Evolutionary conservation across 2,113 vertebrate genomes (phyloP).

Genomic region (Nesogale talazaci): DNA sequence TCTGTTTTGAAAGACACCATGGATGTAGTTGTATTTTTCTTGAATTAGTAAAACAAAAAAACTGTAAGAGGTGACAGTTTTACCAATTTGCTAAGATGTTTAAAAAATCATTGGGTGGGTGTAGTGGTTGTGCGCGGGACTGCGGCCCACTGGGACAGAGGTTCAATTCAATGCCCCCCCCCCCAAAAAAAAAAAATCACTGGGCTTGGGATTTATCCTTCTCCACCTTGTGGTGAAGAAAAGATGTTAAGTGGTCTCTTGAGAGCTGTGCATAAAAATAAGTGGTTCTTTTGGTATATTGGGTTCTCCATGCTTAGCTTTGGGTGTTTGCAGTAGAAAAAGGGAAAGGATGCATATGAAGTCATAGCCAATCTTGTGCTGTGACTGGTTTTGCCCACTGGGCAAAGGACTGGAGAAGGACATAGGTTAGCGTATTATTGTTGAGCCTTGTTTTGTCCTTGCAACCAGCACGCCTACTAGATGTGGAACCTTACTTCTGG

Average conservation of each 20-base stretch:
- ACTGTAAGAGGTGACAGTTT: background rate
- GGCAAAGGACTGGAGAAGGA: background rate
- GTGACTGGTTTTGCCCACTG: conserved; percentile 36
- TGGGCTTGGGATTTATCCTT: background rate
- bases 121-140: no score
- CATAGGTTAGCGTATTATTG: background rate
- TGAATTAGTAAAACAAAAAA: background rate
- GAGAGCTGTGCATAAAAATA: background rate
- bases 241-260: conserved; percentile 15
- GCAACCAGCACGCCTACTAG: background rate
- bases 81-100: conserved; percentile 45
- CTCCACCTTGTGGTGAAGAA: background rate
- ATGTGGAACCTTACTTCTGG: conserved; percentile 30
- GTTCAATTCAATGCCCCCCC: no score
- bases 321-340: background rate
- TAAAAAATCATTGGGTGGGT: background rate
- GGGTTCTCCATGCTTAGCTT: background rate
- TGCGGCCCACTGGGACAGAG: no score
- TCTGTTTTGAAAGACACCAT: background rate
- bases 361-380: conserved; percentile 11
- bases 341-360: conserved; percentile 17
- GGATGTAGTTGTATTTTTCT: conserved; percentile 28
- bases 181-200: background rate
- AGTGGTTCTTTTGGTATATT: background rate
- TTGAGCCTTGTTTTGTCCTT: conserved; percentile 23